Evolutionary conservation across 1,140 invertebrate species (phyloP).

Genomic region (Anastatus disparis): DNA sequence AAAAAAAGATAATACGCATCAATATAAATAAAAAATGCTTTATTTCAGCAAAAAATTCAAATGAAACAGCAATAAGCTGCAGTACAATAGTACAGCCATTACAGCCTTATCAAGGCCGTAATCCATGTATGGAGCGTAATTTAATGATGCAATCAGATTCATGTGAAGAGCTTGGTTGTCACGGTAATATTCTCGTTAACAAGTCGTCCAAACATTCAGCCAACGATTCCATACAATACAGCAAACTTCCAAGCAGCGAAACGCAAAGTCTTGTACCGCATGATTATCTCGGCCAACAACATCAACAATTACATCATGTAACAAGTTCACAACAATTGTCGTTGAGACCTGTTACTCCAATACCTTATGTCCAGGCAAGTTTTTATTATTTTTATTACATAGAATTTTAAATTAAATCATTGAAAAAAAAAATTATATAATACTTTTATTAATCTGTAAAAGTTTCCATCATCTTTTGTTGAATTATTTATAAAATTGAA

Average conservation of each 20-base stretch:
- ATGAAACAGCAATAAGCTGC: constrained; percentile 56
- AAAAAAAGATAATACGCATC: too few species aligned
- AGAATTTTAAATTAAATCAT: too few species aligned
- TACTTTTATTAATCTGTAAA: too few species aligned
- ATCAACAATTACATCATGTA: constrained; percentile 29
- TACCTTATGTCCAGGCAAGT: constrained; percentile 75
- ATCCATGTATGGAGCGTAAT: constrained; percentile 90
- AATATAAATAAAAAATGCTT: too few species aligned
- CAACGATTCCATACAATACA: constrained; percentile 50
- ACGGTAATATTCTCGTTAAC: constrained; percentile 76
- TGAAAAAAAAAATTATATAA: too few species aligned
- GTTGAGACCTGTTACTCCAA: constrained; percentile 69
- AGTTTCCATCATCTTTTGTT: too few species aligned
- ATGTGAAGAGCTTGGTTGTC: constrained; percentile 68
- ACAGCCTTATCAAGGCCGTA: constrained; percentile 88
- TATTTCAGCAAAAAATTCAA: constrained; percentile 66
- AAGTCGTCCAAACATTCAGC: constrained; percentile 74
- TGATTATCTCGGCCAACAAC: constrained; percentile 61
- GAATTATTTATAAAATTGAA: too few species aligned
- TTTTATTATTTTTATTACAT: neutral
- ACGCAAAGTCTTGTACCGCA: constrained; percentile 67
- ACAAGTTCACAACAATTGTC: constrained; percentile 45
- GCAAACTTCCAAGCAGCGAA: constrained; percentile 17
- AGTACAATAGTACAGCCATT: constrained; percentile 58
- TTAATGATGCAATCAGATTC: constrained; percentile 72